Percentiles rank a stretch among this genome's conserved stretches.
Conservation (phyloP, 1,140 invertebrate species). For the silkworm (Bombyx mori) region DNA sequence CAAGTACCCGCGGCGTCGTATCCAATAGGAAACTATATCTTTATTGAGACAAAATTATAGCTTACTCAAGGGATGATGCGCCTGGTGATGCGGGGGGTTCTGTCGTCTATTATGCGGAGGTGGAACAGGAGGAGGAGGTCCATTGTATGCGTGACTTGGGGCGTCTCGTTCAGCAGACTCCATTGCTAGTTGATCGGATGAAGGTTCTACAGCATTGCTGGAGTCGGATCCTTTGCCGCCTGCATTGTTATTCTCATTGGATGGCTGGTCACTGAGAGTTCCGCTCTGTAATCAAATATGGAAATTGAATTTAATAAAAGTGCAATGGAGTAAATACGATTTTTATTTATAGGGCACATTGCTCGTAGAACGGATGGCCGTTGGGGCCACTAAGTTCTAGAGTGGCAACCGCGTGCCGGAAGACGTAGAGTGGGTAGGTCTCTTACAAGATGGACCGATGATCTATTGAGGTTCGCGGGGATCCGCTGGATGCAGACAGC, state of each 20-base stretch:
- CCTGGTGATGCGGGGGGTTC: slow-evolving; percentile 71
- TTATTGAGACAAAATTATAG: background rate
- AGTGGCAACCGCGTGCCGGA: too few relatives aligned
- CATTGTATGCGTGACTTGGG: slow-evolving; percentile 69
- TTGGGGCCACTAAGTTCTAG: too few relatives aligned
- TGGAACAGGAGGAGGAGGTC: slow-evolving; percentile 60
- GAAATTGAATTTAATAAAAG: background rate
- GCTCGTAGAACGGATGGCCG: too few relatives aligned
- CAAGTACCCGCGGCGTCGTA: too few relatives aligned
- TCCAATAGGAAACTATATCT: too few relatives aligned
- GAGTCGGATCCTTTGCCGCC: slow-evolving; percentile 38
- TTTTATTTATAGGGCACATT: too few relatives aligned
- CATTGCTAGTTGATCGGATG: slow-evolving; percentile 76
- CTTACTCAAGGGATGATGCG: slow-evolving; percentile 64
- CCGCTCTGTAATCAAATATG: slow-evolving; percentile 40
- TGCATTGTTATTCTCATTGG: slow-evolving; percentile 48
- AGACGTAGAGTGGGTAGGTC: too few relatives aligned
- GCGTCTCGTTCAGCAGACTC: slow-evolving; percentile 76
- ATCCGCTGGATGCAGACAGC: too few relatives aligned
- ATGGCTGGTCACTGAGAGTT: slow-evolving; percentile 48
- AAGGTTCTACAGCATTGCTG: slow-evolving; percentile 49
- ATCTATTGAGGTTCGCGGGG: too few relatives aligned
- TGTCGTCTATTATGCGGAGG: slow-evolving; percentile 57
- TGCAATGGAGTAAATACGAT: too few relatives aligned
- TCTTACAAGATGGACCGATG: too few relatives aligned